A percentile compares a stretch with the other conserved stretches of the same genome.
Evolutionary conservation across 2,113 vertebrate genomes (phyloP).

Genomic region (Anhinga rufa): DNA sequence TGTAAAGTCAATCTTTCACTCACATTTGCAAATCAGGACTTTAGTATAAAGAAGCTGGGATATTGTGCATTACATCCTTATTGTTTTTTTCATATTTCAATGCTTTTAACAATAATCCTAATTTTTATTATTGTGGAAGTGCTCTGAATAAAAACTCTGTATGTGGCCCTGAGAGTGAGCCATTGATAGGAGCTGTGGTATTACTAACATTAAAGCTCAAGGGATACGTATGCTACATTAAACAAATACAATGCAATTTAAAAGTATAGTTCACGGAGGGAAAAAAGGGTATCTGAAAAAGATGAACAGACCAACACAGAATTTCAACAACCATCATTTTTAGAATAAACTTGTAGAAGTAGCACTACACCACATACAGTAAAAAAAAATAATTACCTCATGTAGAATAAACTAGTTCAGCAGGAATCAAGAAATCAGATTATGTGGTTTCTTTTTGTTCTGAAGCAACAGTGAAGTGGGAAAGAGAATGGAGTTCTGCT

Average conservation of each 20-base stretch:
- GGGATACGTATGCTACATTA: neutral
- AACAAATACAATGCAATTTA: conserved; percentile 52
- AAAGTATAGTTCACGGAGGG: neutral
- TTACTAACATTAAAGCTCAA: neutral
- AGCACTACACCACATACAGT: neutral
- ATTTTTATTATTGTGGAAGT: conserved; percentile 11
- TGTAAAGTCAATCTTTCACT: conserved; percentile 79
- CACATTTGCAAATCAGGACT: conserved; percentile 70
- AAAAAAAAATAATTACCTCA: neutral
- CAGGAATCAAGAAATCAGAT: neutral
- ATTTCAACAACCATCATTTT: neutral
- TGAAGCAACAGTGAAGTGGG: neutral
- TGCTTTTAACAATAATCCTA: conserved; percentile 29
- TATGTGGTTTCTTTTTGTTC: neutral
- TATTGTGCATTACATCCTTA: conserved; percentile 18
- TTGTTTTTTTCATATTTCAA: conserved; percentile 9
- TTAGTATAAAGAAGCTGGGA: conserved; percentile 47
- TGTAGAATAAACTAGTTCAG: neutral
- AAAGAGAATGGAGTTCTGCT: neutral
- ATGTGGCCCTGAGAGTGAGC: neutral
- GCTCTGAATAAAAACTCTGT: conserved; percentile 5
- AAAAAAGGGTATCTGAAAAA: neutral
- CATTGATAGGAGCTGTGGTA: neutral
- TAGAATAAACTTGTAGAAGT: neutral
- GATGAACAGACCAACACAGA: neutral